Base-by-base conservation (phyloP, 2,113 vertebrate species). In the Thryonomys swinderianus region DNA sequence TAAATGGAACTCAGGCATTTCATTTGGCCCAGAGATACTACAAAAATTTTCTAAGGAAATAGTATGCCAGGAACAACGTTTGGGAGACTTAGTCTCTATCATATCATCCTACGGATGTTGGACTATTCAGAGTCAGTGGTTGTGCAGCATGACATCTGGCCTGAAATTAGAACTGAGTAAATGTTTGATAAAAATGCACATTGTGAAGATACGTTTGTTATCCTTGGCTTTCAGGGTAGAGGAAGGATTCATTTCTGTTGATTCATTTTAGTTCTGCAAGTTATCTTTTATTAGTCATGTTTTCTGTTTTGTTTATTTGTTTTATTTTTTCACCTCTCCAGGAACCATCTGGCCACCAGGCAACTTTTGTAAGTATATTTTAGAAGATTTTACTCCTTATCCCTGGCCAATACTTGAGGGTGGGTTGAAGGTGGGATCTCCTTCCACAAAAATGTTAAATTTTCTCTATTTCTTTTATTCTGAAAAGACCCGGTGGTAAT, bases 301-400 rank as follows among this genome's bases (percentile, higher is more conserved):
- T 84, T 42, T 92, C 27, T 6, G 20, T 94, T 98, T 32, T 53
- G 16, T 78, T 55, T 80, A 5, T 37, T 64, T 48, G 27, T 64
- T 40, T 51, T n/a, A n/a, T n/a, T 5, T 94, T 94, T 53, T 59
- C 42, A 93, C 64, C 37, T 97, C 64, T 96, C 59, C 96, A 99
- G 99, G 98, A 98, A 48, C 99, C 98, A 14, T 98, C 97, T 94
- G 98, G 99, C 86, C 98, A 98, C 97, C 99, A 98, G 97, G 98
- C 98, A 53, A 97, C 98, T 97, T 99, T 99, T 98, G 99, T 99
- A 98, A 99, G 99, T 99, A 98, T 91, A 32, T 64, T 64, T 93
- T 51, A 42, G 21, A 67, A 82, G 90, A 88, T 23, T 64, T 85
- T 51, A 93, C 61, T 7, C 4, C 9, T 45, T 78, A 37, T 21